A percentile compares a stretch with the other conserved stretches of the same genome.
Evolutionary conservation across 2,888 invertebrate species (phyloP).

Genomic region (Phalangium opilio): DNA sequence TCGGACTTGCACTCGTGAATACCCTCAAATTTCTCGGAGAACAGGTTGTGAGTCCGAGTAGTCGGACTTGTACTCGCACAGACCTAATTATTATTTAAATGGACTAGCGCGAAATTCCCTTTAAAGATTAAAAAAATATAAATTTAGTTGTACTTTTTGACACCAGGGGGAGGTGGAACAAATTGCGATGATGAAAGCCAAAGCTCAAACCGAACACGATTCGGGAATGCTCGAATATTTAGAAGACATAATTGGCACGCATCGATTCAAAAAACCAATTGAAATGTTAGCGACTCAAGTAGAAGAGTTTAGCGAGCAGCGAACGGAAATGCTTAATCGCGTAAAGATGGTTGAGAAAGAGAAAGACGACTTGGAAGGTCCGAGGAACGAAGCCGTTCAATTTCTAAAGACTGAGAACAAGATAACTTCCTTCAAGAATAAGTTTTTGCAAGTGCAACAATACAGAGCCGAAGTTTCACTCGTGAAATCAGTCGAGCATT

Average conservation of each 20-base stretch:
- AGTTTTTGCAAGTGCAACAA: slow-evolving; percentile 41
- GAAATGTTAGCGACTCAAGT: slow-evolving; percentile 53
- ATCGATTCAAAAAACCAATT: slow-evolving; percentile 52
- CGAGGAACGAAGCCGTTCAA: slow-evolving; percentile 60
- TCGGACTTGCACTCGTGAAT: too few relatives aligned
- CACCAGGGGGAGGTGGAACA: slow-evolving; percentile 98
- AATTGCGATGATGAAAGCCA: slow-evolving; percentile 97
- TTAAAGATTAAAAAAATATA: too few relatives aligned
- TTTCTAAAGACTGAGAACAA: slow-evolving; percentile 65
- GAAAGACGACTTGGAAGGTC: slow-evolving; percentile 56
- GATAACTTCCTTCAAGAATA: slow-evolving; percentile 49
- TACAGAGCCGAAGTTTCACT: slow-evolving; percentile 1
- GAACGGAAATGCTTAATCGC: slow-evolving; percentile 65
- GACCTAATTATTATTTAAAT: too few relatives aligned
- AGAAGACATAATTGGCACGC: slow-evolving; percentile 89
- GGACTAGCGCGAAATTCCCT: too few relatives aligned
- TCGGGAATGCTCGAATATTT: slow-evolving; percentile 94
- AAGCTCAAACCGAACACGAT: slow-evolving; percentile 66
- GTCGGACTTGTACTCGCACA: too few relatives aligned
- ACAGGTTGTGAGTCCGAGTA: too few relatives aligned
- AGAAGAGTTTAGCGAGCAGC: slow-evolving; percentile 52
- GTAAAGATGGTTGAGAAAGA: slow-evolving; percentile 68
- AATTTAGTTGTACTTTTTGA: too few relatives aligned
- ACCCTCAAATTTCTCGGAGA: too few relatives aligned
- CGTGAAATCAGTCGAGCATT: slow-evolving; percentile 32